Conservation (phyloP, 2,888 invertebrate species). For the Spatulosminthurus flaviceps region DNA sequence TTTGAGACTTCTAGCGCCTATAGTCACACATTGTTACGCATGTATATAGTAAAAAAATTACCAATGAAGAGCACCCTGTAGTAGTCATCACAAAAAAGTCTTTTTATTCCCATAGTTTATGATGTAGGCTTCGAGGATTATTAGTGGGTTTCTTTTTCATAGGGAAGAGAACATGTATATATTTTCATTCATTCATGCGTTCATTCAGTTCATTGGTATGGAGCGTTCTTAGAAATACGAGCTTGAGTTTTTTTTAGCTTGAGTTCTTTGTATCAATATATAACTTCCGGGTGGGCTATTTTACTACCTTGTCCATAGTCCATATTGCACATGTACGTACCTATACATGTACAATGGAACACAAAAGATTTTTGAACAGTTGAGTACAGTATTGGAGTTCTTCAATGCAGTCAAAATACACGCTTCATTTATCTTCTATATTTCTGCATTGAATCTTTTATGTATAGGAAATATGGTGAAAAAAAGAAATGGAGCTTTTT, state of each 20-base stretch:
- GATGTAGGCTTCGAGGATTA: constrained; percentile 11
- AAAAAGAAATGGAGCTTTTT: no score
- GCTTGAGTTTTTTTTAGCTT: not conserved
- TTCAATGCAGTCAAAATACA: no score
- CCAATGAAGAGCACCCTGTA: constrained; percentile 10
- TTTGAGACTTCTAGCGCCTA: not conserved
- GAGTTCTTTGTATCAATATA: not conserved
- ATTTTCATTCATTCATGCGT: constrained; percentile 8
- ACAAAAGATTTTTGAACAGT: no score
- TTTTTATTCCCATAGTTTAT: not conserved
- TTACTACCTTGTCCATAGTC: not conserved
- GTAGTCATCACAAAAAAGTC: not conserved
- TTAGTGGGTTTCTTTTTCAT: constrained; percentile 7
- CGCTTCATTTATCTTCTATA: no score
- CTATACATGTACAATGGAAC: not conserved
- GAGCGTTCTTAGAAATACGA: not conserved
- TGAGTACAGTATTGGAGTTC: not conserved
- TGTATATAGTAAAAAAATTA: not conserved
- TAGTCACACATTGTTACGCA: not conserved
- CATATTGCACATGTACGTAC: not conserved
- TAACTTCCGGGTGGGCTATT: constrained; percentile 14
- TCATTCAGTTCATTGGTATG: not conserved
- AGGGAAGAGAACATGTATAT: no score
- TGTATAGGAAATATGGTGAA: no score
- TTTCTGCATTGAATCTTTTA: no score